A percentile compares a stretch with the other conserved stretches of the same genome.
These are phyloP conservation scores for Chaetura pelagica DNA, from an alignment of 2,113 vertebrate species.

Conservation along the genomic window DNA sequence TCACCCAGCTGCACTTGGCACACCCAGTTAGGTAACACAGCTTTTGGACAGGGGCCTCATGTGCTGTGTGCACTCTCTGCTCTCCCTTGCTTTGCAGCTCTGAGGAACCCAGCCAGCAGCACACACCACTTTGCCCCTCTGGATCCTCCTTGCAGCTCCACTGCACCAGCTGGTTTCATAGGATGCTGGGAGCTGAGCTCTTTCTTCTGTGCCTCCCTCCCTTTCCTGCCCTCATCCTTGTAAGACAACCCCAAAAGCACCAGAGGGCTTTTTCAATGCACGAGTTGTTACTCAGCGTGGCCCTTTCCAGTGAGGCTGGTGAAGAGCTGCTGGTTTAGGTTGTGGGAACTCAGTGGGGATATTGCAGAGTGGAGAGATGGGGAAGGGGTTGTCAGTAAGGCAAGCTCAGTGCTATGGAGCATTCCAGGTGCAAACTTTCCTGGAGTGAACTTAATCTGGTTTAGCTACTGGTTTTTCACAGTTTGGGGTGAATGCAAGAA, in stretches of 20 bases:
- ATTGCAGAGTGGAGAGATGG: neutral
- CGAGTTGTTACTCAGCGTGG: neutral
- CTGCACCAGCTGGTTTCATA: neutral
- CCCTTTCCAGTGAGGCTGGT: neutral
- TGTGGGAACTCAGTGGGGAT: neutral
- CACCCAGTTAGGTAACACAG: neutral
- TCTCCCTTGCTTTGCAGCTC: neutral
- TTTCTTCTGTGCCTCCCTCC: neutral
- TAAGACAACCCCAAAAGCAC: neutral
- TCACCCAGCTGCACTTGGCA: neutral
- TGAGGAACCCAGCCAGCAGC: neutral
- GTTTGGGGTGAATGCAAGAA: neutral
- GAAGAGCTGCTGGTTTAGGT: neutral
- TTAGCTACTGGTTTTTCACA: neutral
- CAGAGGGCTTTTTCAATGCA: neutral
- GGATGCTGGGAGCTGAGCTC: neutral
- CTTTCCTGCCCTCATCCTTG: neutral
- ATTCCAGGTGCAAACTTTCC: neutral
- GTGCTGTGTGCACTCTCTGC: neutral
- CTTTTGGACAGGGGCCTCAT: neutral
- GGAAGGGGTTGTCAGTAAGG: neutral
- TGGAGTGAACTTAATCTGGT: neutral
- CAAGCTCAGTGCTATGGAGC: neutral
- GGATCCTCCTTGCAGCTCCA: neutral
- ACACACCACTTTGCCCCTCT: rapidly evolving